Percentiles rank a stretch among this genome's conserved stretches.
Conservation (phyloP, 2,797 vertebrate species). For the Epinephelus malabaricus region DNA sequence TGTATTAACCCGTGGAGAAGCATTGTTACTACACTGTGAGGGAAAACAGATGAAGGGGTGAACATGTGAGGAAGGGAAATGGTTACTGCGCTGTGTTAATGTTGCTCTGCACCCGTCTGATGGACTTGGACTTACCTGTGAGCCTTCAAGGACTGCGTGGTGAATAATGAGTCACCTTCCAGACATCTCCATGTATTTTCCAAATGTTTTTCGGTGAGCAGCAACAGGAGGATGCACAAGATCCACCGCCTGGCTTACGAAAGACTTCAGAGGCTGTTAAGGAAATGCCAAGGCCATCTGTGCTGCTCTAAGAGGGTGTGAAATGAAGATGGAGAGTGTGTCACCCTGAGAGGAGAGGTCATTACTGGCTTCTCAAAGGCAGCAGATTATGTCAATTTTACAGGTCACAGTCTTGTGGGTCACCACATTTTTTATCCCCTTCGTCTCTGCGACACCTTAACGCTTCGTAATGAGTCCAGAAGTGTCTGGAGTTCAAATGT, state of each 20-base stretch:
- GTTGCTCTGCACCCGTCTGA: neutral
- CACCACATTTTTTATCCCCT: conserved; percentile 64
- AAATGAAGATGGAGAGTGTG: conserved; percentile 85
- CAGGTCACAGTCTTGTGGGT: conserved; percentile 80
- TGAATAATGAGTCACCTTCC: conserved; percentile 7
- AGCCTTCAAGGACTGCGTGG: neutral
- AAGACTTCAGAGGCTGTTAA: conserved; percentile 69
- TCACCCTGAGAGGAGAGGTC: conserved; percentile 78
- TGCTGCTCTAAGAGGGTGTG: conserved; percentile 80
- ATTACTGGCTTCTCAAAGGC: conserved; percentile 84
- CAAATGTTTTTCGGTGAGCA: conserved; percentile 24
- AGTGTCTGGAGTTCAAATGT: conserved; percentile 68
- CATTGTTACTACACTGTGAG: conserved; percentile 56
- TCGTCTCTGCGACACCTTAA: conserved; percentile 66
- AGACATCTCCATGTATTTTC: conserved; percentile 21
- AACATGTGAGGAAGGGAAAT: conserved; percentile 20
- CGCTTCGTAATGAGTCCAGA: conserved; percentile 73
- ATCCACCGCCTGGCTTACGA: conserved; percentile 41
- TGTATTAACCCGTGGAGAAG: conserved; percentile 67
- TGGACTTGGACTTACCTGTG: neutral
- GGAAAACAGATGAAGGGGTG: conserved; percentile 37
- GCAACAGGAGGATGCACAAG: conserved; percentile 43
- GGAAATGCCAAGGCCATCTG: conserved; percentile 81
- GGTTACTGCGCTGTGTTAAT: neutral
- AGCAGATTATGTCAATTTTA: conserved; percentile 85